A percentile compares a stretch with the other conserved stretches of the same genome.
phyloP scores from a whole-genome alignment of 2,888 invertebrate species.

The Colletes collaris region DNA sequence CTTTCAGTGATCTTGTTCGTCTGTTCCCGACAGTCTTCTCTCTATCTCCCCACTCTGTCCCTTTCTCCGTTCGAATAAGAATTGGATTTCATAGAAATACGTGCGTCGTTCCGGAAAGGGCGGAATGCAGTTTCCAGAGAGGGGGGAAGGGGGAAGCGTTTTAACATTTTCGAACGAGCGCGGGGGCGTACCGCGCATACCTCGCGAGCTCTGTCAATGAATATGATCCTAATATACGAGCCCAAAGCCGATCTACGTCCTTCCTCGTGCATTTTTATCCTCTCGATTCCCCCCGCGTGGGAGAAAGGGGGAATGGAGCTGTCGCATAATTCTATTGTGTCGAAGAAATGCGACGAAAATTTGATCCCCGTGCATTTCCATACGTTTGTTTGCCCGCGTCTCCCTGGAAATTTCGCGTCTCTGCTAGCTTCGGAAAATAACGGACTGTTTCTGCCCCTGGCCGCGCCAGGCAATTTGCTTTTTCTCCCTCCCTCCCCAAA shows the following conservation, averaged over 20 bases:
- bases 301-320: not conserved
- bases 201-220: slow-evolving; percentile 1
- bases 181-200: no score
- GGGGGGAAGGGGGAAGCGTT: slow-evolving; percentile 2
- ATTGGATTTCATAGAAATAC: slow-evolving; percentile 57
- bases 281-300: not conserved
- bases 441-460: not conserved
- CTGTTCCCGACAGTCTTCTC: not conserved
- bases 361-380: not conserved
- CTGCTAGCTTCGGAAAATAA: not conserved
- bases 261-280: not conserved
- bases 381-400: not conserved
- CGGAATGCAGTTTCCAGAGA: not conserved
- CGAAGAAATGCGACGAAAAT: not conserved
- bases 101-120: slow-evolving; percentile 17
- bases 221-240: slow-evolving; percentile 29
- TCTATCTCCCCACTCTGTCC: slow-evolving; percentile 24
- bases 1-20: slow-evolving; percentile 45
- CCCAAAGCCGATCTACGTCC: not conserved
- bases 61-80: slow-evolving; percentile 46
- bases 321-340: not conserved
- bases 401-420: not conserved
- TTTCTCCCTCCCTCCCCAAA: not conserved
- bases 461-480: not conserved
- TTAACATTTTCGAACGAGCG: slow-evolving; percentile 21